Evolutionary conservation across 2,797 vertebrate genomes (phyloP), one percentile per base, ranked within the genome.

Genomic region (Hippopotamyrus pictus): DNA sequence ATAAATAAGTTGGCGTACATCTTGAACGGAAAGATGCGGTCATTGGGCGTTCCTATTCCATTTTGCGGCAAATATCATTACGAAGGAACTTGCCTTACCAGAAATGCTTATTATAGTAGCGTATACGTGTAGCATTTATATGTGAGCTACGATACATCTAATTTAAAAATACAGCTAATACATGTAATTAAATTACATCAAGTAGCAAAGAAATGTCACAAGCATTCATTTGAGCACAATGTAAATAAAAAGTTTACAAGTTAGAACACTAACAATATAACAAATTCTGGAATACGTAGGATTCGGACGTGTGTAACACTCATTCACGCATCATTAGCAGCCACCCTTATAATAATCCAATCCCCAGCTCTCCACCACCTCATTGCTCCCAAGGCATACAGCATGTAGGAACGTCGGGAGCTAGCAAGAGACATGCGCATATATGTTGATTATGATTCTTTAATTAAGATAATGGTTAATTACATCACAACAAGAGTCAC

Each of bases 401-500:
- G 6, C 37, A 29, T n/a, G 17, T 57, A 41, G 69, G 33, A 37
- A 19, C 33, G 12, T 41, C 14, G 33, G 33, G 57, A 48, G 12
- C 22, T 50, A 50, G 46, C 11, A 51, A 84, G 29, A 62, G 25
- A 51, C 41, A n/a, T 37, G 41, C 37, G 46, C 53, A 50, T 54
- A 84, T 3, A 84, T 17, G 33, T 50, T 65, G 48, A 88, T 88
- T 76, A 5, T 62, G 65, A 62, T 89, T 14, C 37, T 62, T 65
- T 88, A 88, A 88, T 89, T 82, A 82, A 73, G 86, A 22, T 89
- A 76, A 76, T 76, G 69, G 76, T 89, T 88, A 82, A 85, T 59
- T 41, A 89, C 86, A 82, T 22, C 69, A 54, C 37, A 57, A 76
- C 41, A 7, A 57, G 22, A 76, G 53, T 62, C 41, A 88, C 33